Evolutionary conservation across 2,113 vertebrate species (phyloP), one percentile per base, ranked within the genome.

Genomic region (Condylura cristata): DNA sequence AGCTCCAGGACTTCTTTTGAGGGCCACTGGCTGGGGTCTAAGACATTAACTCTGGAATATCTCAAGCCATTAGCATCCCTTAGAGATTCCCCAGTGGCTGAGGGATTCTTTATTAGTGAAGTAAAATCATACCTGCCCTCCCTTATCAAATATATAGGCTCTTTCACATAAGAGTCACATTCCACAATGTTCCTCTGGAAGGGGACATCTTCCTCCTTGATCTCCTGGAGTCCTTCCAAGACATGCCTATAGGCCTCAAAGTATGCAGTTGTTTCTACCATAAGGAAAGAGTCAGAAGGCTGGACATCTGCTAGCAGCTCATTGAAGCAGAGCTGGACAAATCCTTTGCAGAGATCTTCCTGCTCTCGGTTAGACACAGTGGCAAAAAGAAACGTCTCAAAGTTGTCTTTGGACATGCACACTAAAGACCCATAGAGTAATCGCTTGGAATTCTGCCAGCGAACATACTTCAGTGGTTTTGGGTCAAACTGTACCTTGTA

Each of bases 191-290:
- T 99, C 96, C 98, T 99, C 97, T 99, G 99, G 97, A 99, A 99
- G 3, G 99, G 99, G 66, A 99, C 82, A 6, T 98, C 98, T 53
- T 98, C 98, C 87, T 98, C 98, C 37, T 81, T 93, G 93, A 98
- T 97, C 94, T 99, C 98, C 97, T 99, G 98, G 48, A 99, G 97
- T 20, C 99, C 99, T 90, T 99, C 99, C 1, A 99, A 96, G 88
- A 99, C 99, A 20, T 99, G 99, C 1, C 98, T 97, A 95, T 99
- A 99, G 65, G 99, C 99, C 95, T 99, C 99, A 97, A 99, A 99
- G 95, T 99, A 99, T 34, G 99, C 99, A 0, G 99, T 98, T 74
- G 99, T 99, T 97, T 99, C 99, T 61, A 99, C 98, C 99, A 99
- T 99, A 76, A 99, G 97, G 95, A 99, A 99, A 75, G 98, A 97